Evolutionary conservation across 2,888 invertebrate species (phyloP).

Genomic region (Orthosia incerta): DNA sequence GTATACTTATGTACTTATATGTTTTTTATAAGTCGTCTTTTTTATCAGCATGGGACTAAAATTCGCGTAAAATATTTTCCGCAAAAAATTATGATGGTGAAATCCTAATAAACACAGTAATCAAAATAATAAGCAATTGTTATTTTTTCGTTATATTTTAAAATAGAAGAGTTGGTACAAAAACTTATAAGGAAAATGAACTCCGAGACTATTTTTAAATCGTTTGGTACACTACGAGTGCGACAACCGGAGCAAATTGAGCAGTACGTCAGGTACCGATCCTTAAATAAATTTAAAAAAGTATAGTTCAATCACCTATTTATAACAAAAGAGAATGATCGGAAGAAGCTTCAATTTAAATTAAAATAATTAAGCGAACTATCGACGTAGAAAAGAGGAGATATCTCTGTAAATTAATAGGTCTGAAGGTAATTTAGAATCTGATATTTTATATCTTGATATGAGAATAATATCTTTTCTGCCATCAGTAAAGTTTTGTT

Average conservation of each 20-base stretch:
- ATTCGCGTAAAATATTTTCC: neutral
- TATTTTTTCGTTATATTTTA: neutral
- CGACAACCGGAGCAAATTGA: conserved; percentile 47
- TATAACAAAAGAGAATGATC: neutral
- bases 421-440: neutral
- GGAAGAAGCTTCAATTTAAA: neutral
- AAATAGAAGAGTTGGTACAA: conserved; percentile 13
- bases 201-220: conserved; percentile 33
- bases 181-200: conserved; percentile 38
- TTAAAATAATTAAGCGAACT: neutral
- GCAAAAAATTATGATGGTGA: neutral
- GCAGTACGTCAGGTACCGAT: conserved; percentile 20
- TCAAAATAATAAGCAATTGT: neutral
- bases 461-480: neutral
- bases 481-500: too few relatives aligned
- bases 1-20: too few relatives aligned
- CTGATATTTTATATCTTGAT: neutral
- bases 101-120: neutral
- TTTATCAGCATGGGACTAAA: too few relatives aligned
- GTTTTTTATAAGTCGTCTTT: neutral
- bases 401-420: neutral
- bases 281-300: conserved; percentile 32
- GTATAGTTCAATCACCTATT: conserved; percentile 34
- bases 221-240: conserved; percentile 22
- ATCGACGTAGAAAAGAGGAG: neutral